These are phyloP conservation scores for Metalampra italica DNA, from an alignment of 2,888 invertebrate genomes.

Conservation along the genomic window DNA sequence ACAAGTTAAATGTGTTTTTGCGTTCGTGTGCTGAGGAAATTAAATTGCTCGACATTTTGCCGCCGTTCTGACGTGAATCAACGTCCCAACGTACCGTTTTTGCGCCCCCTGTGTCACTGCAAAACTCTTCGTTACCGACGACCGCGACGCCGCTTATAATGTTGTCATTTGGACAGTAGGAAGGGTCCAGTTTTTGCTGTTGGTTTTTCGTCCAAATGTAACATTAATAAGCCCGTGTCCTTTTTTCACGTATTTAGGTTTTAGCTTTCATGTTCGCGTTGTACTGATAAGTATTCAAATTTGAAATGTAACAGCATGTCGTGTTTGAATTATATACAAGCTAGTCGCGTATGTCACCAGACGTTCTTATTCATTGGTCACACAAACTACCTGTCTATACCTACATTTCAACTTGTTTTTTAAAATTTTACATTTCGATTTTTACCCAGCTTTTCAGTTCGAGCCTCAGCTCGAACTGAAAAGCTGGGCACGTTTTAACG, in stretches of 20 bases:
- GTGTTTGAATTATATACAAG: background rate
- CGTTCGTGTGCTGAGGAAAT: slow-evolving; percentile 7
- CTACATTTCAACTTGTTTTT: too few relatives aligned
- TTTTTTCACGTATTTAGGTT: slow-evolving; percentile 52
- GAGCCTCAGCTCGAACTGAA: too few relatives aligned
- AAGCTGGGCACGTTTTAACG: too few relatives aligned
- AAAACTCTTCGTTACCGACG: slow-evolving; percentile 19
- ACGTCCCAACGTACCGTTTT: slow-evolving; percentile 16
- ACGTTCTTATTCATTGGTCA: too few relatives aligned
- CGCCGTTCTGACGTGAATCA: slow-evolving; percentile 14
- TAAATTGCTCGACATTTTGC: slow-evolving; percentile 8
- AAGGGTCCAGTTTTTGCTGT: slow-evolving; percentile 53
- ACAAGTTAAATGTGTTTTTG: slow-evolving; percentile 7
- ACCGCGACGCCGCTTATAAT: slow-evolving; percentile 45
- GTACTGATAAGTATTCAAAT: slow-evolving; percentile 31
- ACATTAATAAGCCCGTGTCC: slow-evolving; percentile 60
- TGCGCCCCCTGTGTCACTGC: slow-evolving; percentile 15
- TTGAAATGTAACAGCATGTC: background rate
- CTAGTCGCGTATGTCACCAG: too few relatives aligned
- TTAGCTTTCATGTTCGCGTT: slow-evolving; percentile 36
- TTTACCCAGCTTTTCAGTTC: too few relatives aligned
- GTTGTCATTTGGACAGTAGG: slow-evolving; percentile 56
- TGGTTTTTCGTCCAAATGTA: slow-evolving; percentile 52
- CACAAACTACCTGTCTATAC: too few relatives aligned
- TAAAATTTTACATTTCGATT: too few relatives aligned